Evolutionary conservation across 2,888 invertebrate species (phyloP).

Genomic region (Cyclophora punctaria): DNA sequence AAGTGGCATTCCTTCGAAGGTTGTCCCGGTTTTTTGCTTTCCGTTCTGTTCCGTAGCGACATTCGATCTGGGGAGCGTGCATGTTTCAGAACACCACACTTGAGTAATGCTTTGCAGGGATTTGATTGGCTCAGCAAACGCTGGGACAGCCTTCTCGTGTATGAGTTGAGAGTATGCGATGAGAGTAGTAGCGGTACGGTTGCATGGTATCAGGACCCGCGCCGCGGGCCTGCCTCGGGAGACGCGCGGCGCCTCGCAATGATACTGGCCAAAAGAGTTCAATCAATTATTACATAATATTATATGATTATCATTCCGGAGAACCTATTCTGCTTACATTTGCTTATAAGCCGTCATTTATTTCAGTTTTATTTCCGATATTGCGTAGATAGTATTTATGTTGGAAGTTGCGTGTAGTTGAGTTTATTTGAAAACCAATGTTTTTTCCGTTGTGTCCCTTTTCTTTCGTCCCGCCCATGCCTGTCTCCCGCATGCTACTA

Average conservation of each 20-base stretch:
- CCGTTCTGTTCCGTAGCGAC: slow-evolving; percentile 62
- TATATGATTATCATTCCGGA: slow-evolving; percentile 54
- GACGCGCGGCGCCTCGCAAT: slow-evolving; percentile 54
- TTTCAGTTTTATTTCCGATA: slow-evolving; percentile 59
- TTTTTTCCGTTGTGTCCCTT: slow-evolving; percentile 65
- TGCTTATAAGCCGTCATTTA: slow-evolving; percentile 71
- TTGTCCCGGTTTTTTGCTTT: slow-evolving; percentile 77
- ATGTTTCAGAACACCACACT: slow-evolving; percentile 39
- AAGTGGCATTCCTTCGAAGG: slow-evolving; percentile 74
- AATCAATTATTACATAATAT: slow-evolving; percentile 42
- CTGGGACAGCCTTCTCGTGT: slow-evolving; percentile 70
- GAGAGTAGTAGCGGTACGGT: slow-evolving; percentile 41
- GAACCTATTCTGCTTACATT: slow-evolving; percentile 76
- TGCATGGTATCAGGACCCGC: slow-evolving; percentile 39
- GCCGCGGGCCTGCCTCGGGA: slow-evolving; percentile 6
- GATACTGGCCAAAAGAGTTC: slow-evolving; percentile 71
- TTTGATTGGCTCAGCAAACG: slow-evolving; percentile 33
- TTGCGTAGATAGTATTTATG: slow-evolving; percentile 65
- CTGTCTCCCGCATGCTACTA: slow-evolving; percentile 58
- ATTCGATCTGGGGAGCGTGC: slow-evolving; percentile 60
- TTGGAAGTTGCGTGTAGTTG: slow-evolving; percentile 64
- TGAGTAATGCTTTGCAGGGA: slow-evolving; percentile 60
- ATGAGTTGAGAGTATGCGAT: slow-evolving; percentile 28
- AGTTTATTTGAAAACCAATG: slow-evolving; percentile 70
- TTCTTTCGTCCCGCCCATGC: slow-evolving; percentile 42